Percentiles rank a stretch among this genome's conserved stretches.
Conservation (phyloP, 2,888 invertebrate species). For the Andrena camellia region DNA sequence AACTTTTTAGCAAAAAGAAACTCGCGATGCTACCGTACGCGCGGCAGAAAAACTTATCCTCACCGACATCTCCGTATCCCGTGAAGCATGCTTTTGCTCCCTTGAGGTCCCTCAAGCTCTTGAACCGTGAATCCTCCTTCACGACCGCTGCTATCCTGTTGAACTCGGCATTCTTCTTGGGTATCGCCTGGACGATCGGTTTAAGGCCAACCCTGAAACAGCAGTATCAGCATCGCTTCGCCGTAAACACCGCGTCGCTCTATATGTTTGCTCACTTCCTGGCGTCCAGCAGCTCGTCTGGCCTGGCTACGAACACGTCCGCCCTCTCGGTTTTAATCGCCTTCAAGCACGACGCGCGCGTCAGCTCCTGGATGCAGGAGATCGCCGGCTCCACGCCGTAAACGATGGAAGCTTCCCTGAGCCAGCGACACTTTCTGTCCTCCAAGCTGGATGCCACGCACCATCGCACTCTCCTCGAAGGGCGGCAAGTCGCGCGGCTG, state of each 20-base stretch:
- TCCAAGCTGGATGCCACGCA: constrained; percentile 91
- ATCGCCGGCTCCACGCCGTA: constrained; percentile 92
- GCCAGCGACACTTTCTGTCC: constrained; percentile 92
- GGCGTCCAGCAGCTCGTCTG: constrained; percentile 90
- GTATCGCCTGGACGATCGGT: constrained; percentile 88
- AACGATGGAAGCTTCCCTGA: constrained; percentile 91
- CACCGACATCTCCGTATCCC: constrained; percentile 91
- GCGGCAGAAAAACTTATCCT: neutral
- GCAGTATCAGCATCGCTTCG: constrained; percentile 14
- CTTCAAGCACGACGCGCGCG: constrained; percentile 89
- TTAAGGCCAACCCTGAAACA: constrained; percentile 86
- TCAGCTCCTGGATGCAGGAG: constrained; percentile 89
- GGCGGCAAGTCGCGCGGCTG: constrained; percentile 78
- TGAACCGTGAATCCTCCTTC: constrained; percentile 87
- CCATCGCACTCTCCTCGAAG: constrained; percentile 81
- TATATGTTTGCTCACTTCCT: constrained; percentile 86
- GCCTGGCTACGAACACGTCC: constrained; percentile 90
- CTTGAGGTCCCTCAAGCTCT: constrained; percentile 88
- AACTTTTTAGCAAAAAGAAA: no score
- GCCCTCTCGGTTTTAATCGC: constrained; percentile 88
- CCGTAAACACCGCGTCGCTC: neutral
- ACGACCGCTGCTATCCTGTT: constrained; percentile 90
- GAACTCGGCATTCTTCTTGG: constrained; percentile 87
- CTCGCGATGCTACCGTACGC: no score
- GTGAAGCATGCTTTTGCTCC: constrained; percentile 93